A percentile compares a stretch with the other conserved stretches of the same genome.
phyloP scores from a whole-genome alignment of 1,140 invertebrate genomes.

The Leucophenga varia region DNA sequence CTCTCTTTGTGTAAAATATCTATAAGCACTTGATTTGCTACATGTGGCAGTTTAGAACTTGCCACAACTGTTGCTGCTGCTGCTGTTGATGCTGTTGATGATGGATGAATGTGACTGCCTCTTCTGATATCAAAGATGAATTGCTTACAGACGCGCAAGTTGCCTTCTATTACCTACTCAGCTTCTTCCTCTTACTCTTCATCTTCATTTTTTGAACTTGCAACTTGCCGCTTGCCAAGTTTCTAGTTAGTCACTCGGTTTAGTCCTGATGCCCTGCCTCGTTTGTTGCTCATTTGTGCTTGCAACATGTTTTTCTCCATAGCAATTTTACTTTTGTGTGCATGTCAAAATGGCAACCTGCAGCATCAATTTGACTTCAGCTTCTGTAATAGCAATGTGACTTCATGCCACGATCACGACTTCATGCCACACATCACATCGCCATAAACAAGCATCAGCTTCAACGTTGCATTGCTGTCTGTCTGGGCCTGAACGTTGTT shows the following conservation, averaged over 20 bases:
- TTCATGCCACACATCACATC: slow-evolving; percentile 43
- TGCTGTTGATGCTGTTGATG: slow-evolving; percentile 15
- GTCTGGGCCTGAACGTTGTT: slow-evolving; percentile 17
- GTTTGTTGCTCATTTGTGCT: slow-evolving; percentile 47
- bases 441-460: neutral
- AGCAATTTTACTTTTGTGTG: no score
- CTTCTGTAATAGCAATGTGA: slow-evolving; percentile 47
- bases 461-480: neutral
- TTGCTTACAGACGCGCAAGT: slow-evolving; percentile 15
- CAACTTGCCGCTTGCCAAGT: no score
- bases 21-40: no score
- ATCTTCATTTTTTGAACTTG: no score
- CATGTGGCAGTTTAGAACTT: no score
- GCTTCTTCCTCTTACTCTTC: no score
- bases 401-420: slow-evolving; percentile 46
- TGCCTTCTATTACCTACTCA: slow-evolving; percentile 11
- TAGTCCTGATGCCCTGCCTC: no score
- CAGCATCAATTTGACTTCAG: no score
- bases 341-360: no score
- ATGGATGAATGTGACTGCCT: slow-evolving; percentile 42
- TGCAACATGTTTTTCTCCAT: no score
- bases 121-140: slow-evolving; percentile 1
- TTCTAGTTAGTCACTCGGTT: no score
- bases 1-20: no score
- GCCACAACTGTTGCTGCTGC: slow-evolving; percentile 26